phyloP scores from a whole-genome alignment of 1,140 invertebrate genomes.

The Zaprionus gabonicus region DNA sequence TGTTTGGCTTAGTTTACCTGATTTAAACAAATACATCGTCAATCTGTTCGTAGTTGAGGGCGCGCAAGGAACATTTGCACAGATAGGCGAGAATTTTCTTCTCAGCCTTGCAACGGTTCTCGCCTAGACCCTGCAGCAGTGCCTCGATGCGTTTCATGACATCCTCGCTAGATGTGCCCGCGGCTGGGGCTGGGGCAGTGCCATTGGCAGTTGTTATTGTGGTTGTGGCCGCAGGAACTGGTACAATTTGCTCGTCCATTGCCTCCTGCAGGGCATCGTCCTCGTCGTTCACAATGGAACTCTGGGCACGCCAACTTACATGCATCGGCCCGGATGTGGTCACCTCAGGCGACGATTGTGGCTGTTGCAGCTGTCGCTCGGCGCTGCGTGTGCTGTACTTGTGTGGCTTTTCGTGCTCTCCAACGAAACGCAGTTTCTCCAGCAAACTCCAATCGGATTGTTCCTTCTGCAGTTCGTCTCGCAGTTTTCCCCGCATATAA shows the following conservation, averaged over 20 bases:
- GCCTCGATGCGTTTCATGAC: conserved; percentile 67
- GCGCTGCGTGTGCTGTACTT: conserved; percentile 21
- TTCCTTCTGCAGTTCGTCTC: conserved; percentile 53
- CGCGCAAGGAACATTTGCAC: conserved; percentile 72
- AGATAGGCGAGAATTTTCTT: conserved; percentile 71
- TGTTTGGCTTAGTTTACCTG: not conserved
- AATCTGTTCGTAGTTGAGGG: conserved; percentile 67
- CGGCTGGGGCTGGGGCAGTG: not conserved
- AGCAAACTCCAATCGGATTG: conserved; percentile 71
- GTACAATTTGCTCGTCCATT: conserved; percentile 74
- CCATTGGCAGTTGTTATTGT: not conserved
- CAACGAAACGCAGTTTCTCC: conserved; percentile 60
- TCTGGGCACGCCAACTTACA: conserved; percentile 25
- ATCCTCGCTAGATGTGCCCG: conserved; percentile 19
- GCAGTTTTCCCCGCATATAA: conserved; percentile 52
- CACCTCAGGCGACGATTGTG: conserved; percentile 1
- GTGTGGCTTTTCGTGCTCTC: conserved; percentile 34
- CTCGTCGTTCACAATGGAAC: conserved; percentile 59
- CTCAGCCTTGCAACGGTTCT: conserved; percentile 67
- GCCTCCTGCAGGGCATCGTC: conserved; percentile 76
- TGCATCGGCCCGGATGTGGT: conserved; percentile 3
- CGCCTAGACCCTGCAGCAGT: conserved; percentile 65
- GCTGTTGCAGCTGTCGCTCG: conserved; percentile 26
- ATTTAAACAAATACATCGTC: conserved; percentile 72
- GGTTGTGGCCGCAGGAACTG: conserved; percentile 8